Evolutionary conservation across 2,888 invertebrate genomes (phyloP).

Genomic region (Syrphus vitripennis): DNA sequence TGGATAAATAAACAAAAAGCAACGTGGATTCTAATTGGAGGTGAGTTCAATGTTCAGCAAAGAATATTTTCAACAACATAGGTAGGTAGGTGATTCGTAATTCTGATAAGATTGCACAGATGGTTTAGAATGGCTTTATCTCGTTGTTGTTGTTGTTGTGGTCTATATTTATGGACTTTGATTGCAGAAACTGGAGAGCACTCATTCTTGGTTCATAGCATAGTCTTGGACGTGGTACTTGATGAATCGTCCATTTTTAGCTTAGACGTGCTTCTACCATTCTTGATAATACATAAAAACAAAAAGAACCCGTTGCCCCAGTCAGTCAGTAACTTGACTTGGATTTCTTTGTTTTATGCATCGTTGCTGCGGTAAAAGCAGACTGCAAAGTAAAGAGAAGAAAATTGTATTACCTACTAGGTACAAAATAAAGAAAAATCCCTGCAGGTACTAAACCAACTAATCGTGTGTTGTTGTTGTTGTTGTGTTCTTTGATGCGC

Average conservation of each 20-base stretch:
- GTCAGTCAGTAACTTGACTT: not conserved
- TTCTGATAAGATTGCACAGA: conserved; percentile 26
- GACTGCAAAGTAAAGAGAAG: conserved; percentile 34
- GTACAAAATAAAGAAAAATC: conserved; percentile 14
- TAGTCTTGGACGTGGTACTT: not conserved
- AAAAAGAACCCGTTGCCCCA: conserved; percentile 17
- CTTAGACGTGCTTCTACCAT: conserved; percentile 21
- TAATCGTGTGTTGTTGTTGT: conserved; percentile 29
- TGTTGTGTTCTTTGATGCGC: conserved; percentile 55
- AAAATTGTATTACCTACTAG: conserved; percentile 52
- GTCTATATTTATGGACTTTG: conserved; percentile 12
- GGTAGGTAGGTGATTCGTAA: not conserved
- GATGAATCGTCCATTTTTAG: conserved; percentile 46
- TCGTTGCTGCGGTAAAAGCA: conserved; percentile 27
- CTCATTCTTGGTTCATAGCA: conserved; percentile 1
- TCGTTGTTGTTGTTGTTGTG: not conserved
- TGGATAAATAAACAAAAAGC: conserved; percentile 40
- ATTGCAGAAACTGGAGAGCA: not conserved
- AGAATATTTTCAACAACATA: not conserved
- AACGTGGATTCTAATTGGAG: conserved; percentile 52
- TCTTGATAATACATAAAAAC: not conserved
- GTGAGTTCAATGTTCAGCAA: conserved; percentile 14
- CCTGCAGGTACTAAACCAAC: conserved; percentile 61
- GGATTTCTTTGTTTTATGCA: conserved; percentile 63
- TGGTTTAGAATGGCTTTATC: not conserved